A percentile compares a stretch with the other conserved stretches of the same genome.
phyloP scores from a whole-genome alignment of 2,888 invertebrate species.

The Tenthredo amoena region DNA sequence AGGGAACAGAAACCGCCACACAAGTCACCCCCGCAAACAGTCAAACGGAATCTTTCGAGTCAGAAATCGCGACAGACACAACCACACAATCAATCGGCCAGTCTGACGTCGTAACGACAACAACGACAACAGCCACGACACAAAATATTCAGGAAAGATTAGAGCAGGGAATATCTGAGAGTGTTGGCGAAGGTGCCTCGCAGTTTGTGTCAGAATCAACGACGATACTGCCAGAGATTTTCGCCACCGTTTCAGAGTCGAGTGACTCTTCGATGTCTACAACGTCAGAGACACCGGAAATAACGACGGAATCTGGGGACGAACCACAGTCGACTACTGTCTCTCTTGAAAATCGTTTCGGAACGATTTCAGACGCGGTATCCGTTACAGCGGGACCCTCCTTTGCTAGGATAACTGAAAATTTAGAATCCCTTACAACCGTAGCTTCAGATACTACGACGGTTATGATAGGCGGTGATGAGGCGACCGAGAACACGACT shows the following conservation, averaged over 20 bases:
- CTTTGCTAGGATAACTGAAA: conserved; percentile 20
- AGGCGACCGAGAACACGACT: conserved; percentile 48
- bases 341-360: background rate
- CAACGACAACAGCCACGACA: conserved; percentile 49
- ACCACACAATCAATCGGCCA: conserved; percentile 23
- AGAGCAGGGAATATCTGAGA: conserved; percentile 1
- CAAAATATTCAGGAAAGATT: background rate
- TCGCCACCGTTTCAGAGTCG: background rate
- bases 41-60: background rate
- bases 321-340: background rate
- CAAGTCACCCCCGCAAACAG: background rate
- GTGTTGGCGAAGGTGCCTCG: background rate
- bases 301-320: background rate
- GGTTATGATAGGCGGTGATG: conserved; percentile 53
- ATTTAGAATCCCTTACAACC: conserved; percentile 23
- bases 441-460: conserved; percentile 54
- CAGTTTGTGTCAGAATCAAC: background rate
- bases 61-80: conserved; percentile 32
- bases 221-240: background rate
- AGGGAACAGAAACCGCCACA: background rate
- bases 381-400: background rate
- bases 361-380: background rate
- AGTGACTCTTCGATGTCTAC: background rate
- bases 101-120: conserved; percentile 53
- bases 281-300: background rate